These are phyloP conservation scores for Falco berigora DNA, from an alignment of 2,797 vertebrate genomes.

Conservation along the genomic window DNA sequence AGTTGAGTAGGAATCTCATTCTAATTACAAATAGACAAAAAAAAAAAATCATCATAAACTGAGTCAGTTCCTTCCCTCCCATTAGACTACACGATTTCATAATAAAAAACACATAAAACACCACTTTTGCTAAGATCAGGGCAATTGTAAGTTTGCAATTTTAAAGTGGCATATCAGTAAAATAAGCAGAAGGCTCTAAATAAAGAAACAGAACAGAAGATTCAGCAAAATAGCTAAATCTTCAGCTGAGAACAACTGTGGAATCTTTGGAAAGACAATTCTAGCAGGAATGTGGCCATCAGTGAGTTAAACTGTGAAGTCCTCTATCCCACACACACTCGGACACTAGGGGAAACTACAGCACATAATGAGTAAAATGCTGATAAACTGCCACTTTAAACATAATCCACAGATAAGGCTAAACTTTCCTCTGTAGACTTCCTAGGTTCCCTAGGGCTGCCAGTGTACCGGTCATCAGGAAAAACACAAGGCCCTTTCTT, in stretches of 20 bases:
- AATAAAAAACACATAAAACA: background rate
- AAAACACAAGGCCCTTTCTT: background rate
- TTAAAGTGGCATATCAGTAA: background rate
- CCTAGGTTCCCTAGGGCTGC: background rate
- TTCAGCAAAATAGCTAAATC: background rate
- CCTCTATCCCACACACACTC: accelerated
- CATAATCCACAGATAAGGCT: background rate
- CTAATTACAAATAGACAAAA: background rate
- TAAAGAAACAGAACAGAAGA: background rate
- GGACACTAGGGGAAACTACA: background rate
- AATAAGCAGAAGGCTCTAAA: background rate
- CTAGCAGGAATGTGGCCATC: background rate
- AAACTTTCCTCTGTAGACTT: background rate
- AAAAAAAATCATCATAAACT: background rate
- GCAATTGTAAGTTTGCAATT: background rate
- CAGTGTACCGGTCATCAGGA: background rate
- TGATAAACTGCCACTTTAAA: background rate
- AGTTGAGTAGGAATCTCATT: background rate
- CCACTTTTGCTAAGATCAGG: background rate
- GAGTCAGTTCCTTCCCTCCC: background rate
- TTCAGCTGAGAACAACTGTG: background rate
- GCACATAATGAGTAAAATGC: accelerated
- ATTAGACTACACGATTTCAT: background rate
- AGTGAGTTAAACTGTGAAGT: background rate
- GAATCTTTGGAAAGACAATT: background rate